Evolutionary conservation across 2,797 vertebrate species (phyloP).

Genomic region (Rhabdomys pumilio): DNA sequence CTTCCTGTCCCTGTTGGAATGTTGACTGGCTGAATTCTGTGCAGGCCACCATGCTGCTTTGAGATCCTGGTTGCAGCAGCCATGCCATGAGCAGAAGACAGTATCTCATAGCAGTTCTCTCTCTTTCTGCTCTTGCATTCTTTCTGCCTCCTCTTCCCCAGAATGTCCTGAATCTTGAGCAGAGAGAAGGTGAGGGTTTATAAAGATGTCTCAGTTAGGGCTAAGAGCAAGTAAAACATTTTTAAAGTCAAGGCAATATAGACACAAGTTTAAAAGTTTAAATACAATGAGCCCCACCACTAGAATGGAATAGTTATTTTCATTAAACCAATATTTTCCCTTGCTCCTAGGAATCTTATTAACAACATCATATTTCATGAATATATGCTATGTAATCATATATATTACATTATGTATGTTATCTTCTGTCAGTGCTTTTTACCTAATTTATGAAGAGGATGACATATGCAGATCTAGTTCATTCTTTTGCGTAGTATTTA

Average conservation of each 20-base stretch:
- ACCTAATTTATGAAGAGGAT: slow-evolving; percentile 26
- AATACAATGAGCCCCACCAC: neutral
- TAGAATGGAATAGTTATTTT: neutral
- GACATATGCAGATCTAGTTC: neutral
- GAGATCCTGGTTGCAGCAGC: neutral
- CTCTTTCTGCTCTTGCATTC: neutral
- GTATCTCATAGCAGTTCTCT: neutral
- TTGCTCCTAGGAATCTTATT: neutral
- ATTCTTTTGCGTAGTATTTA: neutral
- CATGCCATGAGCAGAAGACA: neutral
- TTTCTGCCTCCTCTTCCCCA: neutral
- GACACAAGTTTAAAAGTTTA: neutral
- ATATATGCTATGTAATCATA: neutral
- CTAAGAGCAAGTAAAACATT: neutral
- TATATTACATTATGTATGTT: neutral
- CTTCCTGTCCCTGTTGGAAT: neutral
- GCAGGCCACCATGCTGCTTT: neutral
- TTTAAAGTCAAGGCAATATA: neutral
- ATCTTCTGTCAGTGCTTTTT: slow-evolving; percentile 49
- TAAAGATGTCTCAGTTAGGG: neutral
- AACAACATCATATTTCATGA: neutral
- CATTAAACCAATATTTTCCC: slow-evolving; percentile 10
- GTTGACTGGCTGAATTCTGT: neutral
- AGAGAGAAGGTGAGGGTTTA: neutral
- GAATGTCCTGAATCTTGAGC: too few species aligned